Evolutionary conservation across 1,140 invertebrate genomes (phyloP).

Genomic region (Eciton burchellii): DNA sequence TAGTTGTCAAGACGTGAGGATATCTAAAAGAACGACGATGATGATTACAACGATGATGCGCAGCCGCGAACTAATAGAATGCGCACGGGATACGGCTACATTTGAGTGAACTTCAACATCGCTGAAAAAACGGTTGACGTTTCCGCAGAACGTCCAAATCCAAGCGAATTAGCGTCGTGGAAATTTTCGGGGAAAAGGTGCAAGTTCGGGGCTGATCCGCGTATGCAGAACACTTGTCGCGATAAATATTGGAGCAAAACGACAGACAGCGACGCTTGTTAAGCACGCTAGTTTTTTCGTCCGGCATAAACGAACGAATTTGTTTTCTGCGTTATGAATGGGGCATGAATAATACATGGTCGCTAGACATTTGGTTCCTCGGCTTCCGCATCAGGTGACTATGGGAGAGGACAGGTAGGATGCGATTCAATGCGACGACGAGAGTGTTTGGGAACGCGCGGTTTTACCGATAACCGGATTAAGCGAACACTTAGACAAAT

Average conservation of each 20-base stretch:
- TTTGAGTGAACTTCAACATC: not conserved
- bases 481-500: conserved; percentile 42
- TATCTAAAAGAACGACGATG: not conserved
- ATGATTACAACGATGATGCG: conserved; percentile 4
- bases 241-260: conserved; percentile 68
- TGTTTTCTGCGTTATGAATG: conserved; percentile 66
- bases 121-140: not conserved
- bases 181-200: not conserved
- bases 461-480: conserved; percentile 41
- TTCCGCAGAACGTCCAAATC: not conserved
- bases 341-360: conserved; percentile 72
- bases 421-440: not conserved
- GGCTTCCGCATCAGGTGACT: conserved; percentile 32
- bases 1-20: not conserved
- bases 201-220: not conserved
- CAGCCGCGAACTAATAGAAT: not conserved
- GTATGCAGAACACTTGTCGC: conserved; percentile 37
- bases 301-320: conserved; percentile 63
- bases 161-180: not conserved
- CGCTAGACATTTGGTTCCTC: conserved; percentile 64
- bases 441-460: conserved; percentile 36
- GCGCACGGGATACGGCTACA: not conserved
- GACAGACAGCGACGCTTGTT: conserved; percentile 59
- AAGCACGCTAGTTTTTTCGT: conserved; percentile 57
- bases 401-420: not conserved